Conservation (phyloP, 2,797 vertebrate genomes). For the Cichlasoma orientale region DNA sequence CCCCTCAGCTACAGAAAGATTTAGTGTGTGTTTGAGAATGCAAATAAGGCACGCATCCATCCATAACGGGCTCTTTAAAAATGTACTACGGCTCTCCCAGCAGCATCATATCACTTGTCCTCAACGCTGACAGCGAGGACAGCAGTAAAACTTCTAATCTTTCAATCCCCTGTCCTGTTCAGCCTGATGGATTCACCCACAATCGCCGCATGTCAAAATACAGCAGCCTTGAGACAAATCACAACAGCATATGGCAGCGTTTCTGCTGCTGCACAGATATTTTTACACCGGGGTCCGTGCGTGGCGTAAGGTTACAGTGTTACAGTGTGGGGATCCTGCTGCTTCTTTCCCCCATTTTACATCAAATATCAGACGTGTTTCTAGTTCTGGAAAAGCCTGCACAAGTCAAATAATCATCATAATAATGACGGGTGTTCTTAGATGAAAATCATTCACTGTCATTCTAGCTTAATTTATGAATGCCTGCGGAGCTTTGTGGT, state of each 20-base stretch:
- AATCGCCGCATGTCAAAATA: constrained; percentile 30
- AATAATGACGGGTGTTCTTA: constrained; percentile 41
- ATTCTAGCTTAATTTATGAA: constrained; percentile 36
- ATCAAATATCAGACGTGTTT: constrained; percentile 13
- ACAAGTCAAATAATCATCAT: constrained; percentile 23
- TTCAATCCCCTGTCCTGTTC: constrained; percentile 11
- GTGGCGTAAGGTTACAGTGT: background rate
- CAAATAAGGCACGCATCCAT: background rate
- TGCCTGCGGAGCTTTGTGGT: constrained; percentile 43
- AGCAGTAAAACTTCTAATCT: constrained; percentile 8
- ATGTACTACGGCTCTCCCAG: constrained; percentile 4
- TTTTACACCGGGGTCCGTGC: background rate
- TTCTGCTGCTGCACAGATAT: background rate
- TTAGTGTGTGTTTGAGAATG: constrained; percentile 8
- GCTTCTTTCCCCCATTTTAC: background rate
- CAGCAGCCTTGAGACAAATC: constrained; percentile 19
- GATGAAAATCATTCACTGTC: constrained; percentile 21
- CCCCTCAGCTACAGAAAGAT: background rate
- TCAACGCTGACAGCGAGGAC: constrained; percentile 6
- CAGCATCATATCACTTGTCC: constrained; percentile 10
- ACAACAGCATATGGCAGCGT: background rate
- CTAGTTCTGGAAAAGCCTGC: background rate
- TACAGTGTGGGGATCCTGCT: background rate
- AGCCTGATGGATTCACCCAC: constrained; percentile 28
- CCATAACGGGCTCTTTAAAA: constrained; percentile 32